Base-by-base conservation (phyloP, 1,140 invertebrate genomes). In the Cydia strobilella region DNA sequence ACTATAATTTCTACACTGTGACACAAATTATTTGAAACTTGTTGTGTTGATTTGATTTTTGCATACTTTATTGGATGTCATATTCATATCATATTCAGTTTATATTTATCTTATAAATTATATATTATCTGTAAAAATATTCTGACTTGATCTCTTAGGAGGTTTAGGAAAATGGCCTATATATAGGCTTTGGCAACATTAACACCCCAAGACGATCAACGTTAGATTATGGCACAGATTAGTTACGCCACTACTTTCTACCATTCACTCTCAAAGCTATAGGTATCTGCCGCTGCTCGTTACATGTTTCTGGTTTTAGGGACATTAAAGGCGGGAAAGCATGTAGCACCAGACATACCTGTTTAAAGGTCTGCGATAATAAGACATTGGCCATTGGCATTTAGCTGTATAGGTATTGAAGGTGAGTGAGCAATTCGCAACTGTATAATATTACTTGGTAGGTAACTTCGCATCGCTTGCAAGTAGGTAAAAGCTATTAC, bases 201-300 rank as follows among this genome's bases (percentile, higher is more conserved):
- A n/a, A 59, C 48, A 9, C 20, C 20, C 10, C 7, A n/a, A 2
- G 54, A 59, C 7, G n/a, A 18, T 15, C n/a, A 18, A 54, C 20
- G 54, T 59, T 27, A 54, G 13, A 18, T 51, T 51, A 54, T 51
- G 69, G 73, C 72, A 75, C 74, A 73, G 20, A 42, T 71, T 75
- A 73, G 74, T 73, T 75, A 75, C 72, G 77, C 27, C 35, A 75
- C 59, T 15, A 73, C 76, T 76, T 76, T 80, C 74, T 54, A 62
- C 39, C 74, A 45, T 76, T 74, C 74, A 72, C 77, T 82, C 79
- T 77, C 77, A 65, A 65, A 76, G 31, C 48, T 42, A 39, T 62
- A 27, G 27, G 27, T 27, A 59, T 45, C 23, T 10, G 18, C 9
- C 5, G 54, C 6, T 25, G 27, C 23, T 75, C 45, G 59, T 39